Percentiles rank a stretch among this genome's conserved stretches.
phyloP scores from a whole-genome alignment of 1,140 invertebrate genomes.

The Fopius arisanus region DNA sequence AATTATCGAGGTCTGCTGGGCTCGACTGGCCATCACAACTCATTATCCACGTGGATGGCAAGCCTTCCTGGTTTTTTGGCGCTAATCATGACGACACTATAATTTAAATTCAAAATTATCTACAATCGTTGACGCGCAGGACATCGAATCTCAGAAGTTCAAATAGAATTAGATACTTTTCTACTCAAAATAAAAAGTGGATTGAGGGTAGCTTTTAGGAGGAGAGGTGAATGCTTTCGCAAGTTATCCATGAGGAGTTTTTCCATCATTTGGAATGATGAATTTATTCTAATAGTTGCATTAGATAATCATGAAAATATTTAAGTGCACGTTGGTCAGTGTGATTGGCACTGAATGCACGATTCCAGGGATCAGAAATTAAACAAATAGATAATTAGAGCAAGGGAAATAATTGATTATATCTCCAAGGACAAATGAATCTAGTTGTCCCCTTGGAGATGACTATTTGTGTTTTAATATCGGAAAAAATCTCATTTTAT shows the following conservation, averaged over 20 bases:
- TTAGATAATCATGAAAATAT: slow-evolving; percentile 16
- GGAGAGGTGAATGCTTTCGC: neutral
- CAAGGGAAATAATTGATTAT: neutral
- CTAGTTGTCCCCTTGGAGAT: neutral
- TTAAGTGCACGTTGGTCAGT: neutral
- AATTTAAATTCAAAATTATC: neutral
- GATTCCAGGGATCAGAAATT: neutral
- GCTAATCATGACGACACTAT: neutral
- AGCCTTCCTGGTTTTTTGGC: neutral
- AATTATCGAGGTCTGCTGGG: slow-evolving; percentile 70
- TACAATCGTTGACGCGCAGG: neutral
- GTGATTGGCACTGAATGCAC: neutral
- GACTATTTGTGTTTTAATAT: slow-evolving; percentile 18
- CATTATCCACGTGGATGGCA: slow-evolving; percentile 47
- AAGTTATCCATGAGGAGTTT: neutral
- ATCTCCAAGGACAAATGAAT: neutral
- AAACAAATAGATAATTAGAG: neutral
- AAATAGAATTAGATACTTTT: slow-evolving; percentile 3
- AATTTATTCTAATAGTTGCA: slow-evolving; percentile 6
- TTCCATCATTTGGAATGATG: neutral
- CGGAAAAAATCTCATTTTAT: slow-evolving; percentile 8
- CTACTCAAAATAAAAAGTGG: neutral
- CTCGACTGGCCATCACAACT: slow-evolving; percentile 45
- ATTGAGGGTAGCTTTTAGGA: neutral
- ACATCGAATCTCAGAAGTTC: neutral